A percentile compares a stretch with the other conserved stretches of the same genome.
These are phyloP conservation scores for Cheirogaleus major DNA, from an alignment of 2,797 vertebrate species.

Conservation along the genomic window DNA sequence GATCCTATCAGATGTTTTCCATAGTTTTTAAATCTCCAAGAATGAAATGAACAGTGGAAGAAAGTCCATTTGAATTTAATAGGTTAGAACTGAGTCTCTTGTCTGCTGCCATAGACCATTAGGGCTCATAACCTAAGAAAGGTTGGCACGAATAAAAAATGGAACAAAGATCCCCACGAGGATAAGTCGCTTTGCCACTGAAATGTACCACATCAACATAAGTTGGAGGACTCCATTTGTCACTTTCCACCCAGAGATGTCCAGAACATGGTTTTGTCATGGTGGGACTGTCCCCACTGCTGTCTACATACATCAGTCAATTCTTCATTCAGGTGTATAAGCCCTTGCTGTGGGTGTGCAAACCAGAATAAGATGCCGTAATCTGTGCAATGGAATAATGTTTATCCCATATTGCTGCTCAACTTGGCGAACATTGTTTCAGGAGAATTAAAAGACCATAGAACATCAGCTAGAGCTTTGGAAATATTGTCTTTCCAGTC, in stretches of 20 bases:
- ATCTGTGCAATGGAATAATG: not conserved
- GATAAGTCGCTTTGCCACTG: not conserved
- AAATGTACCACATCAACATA: not conserved
- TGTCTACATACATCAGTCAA: not conserved
- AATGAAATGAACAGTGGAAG: not conserved
- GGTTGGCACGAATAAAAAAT: not conserved
- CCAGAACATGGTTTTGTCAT: not conserved
- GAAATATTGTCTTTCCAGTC: not conserved
- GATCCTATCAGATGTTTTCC: not conserved
- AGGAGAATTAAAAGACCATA: not conserved
- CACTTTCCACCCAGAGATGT: not conserved
- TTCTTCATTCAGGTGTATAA: not conserved
- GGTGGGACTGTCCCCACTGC: not conserved
- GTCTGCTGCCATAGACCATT: not conserved
- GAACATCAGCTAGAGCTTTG: not conserved
- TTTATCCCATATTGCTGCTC: not conserved
- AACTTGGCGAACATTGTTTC: not conserved
- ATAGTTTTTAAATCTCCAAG: constrained; percentile 7
- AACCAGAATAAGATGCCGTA: not conserved
- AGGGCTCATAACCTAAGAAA: not conserved
- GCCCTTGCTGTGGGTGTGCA: not conserved
- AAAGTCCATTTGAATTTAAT: constrained; percentile 12
- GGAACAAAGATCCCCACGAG: not conserved
- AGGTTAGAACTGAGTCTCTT: constrained; percentile 29
- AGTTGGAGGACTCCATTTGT: not conserved